Conservation (phyloP, 2,797 vertebrate species). For the Coreius guichenoti region DNA sequence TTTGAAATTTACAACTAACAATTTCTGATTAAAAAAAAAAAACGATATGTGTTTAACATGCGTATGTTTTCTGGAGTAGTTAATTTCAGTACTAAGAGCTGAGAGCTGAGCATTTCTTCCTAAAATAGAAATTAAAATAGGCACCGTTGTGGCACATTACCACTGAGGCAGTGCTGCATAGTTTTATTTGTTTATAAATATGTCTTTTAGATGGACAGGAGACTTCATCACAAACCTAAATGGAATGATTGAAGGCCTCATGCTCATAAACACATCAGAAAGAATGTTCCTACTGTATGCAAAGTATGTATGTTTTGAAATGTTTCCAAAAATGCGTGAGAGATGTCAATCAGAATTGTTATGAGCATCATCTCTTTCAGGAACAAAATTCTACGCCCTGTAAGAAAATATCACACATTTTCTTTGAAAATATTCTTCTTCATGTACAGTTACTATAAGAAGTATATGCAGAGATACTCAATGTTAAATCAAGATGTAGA, state of each 20-base stretch:
- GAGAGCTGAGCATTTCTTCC: too few species aligned
- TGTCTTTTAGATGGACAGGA: neutral
- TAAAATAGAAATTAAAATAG: neutral
- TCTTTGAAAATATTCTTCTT: neutral
- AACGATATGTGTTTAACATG: too few species aligned
- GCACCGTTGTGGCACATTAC: neutral
- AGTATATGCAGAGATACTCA: neutral
- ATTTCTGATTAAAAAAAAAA: too few species aligned
- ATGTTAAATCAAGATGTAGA: neutral
- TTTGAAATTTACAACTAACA: too few species aligned
- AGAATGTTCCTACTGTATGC: neutral
- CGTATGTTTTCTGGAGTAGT: neutral
- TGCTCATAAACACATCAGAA: neutral
- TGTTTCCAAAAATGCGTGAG: neutral
- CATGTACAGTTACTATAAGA: neutral
- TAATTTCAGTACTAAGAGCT: neutral
- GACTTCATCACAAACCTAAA: neutral
- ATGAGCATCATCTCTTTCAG: neutral
- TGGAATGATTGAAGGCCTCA: neutral
- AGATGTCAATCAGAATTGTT: neutral
- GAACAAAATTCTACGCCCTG: neutral
- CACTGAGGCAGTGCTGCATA: neutral
- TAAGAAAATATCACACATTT: neutral
- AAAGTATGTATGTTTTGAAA: neutral
- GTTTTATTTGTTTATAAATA: neutral